phyloP scores from a whole-genome alignment of 2,113 vertebrate species.

The Psilopsiagon aymara region DNA sequence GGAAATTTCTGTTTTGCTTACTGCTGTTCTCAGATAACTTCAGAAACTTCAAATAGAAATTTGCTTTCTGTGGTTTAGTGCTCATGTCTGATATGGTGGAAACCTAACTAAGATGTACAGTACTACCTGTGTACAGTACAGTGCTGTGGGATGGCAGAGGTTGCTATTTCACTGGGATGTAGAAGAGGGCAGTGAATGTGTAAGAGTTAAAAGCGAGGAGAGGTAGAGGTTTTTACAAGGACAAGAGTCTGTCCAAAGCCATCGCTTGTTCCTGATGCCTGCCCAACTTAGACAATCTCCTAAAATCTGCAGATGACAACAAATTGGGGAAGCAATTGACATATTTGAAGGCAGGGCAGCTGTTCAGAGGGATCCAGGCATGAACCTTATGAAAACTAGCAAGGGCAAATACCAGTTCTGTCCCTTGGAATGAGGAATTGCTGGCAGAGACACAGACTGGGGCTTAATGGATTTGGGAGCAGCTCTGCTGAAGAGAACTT shows the following conservation, averaged over 20 bases:
- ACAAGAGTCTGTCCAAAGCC: not conserved
- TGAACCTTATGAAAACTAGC: not conserved
- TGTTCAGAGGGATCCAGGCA: not conserved
- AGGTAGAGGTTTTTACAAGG: not conserved
- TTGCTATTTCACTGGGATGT: not conserved
- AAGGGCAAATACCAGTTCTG: not conserved
- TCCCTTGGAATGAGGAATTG: not conserved
- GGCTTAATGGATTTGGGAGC: not conserved
- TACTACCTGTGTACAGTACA: not conserved
- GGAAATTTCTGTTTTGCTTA: not conserved
- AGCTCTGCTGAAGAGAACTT: not conserved
- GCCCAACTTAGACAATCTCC: not conserved
- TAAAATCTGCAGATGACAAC: not conserved
- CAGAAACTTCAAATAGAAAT: not conserved
- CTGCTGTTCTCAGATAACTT: not conserved
- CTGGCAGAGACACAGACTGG: not conserved
- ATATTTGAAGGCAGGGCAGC: not conserved
- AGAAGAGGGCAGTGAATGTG: not conserved
- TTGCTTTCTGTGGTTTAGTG: not conserved
- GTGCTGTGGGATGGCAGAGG: not conserved
- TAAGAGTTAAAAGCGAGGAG: not conserved
- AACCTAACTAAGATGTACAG: not conserved
- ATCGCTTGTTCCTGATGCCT: not conserved
- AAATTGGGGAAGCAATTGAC: accelerated
- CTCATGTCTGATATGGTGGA: not conserved